Evolutionary conservation across 2,888 invertebrate species (phyloP).

Genomic region (Lordiphosa fenestrarum): DNA sequence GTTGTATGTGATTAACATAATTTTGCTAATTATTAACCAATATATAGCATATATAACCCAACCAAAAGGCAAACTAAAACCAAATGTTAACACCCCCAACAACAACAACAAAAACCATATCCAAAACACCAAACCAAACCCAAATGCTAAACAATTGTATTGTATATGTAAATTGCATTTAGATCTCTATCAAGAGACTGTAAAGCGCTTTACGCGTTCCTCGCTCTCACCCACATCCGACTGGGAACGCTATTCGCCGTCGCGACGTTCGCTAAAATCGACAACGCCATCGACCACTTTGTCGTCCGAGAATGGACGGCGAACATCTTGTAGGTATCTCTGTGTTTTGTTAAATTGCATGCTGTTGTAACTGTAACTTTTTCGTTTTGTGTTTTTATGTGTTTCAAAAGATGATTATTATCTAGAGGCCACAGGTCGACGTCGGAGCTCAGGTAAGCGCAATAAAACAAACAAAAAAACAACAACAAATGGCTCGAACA

Average conservation of each 20-base stretch:
- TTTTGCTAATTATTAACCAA: constrained; percentile 66
- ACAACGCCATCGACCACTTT: constrained; percentile 51
- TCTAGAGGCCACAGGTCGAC: constrained; percentile 79
- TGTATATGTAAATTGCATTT: constrained; percentile 47
- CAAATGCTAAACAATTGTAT: constrained; percentile 36
- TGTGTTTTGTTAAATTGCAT: constrained; percentile 20
- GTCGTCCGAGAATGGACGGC: constrained; percentile 52
- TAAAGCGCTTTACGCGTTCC: constrained; percentile 77
- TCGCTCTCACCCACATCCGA: constrained; percentile 78
- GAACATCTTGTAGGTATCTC: constrained; percentile 74
- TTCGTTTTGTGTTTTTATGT: constrained; percentile 26
- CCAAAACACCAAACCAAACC: constrained; percentile 10
- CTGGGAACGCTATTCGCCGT: constrained; percentile 70
- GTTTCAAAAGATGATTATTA: constrained; percentile 75
- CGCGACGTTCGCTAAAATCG: constrained; percentile 65
- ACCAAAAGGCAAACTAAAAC: constrained; percentile 26
- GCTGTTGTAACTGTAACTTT: constrained; percentile 45
- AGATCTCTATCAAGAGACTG: constrained; percentile 78
- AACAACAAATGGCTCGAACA: constrained; percentile 12
- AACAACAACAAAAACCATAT: constrained; percentile 12
- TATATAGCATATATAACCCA: constrained; percentile 11
- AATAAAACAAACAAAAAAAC: constrained; percentile 4
- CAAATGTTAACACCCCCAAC: constrained; percentile 45
- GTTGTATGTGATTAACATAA: constrained; percentile 62
- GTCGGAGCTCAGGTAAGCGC: constrained; percentile 79